These are phyloP conservation scores for Nephotettix cincticeps DNA, from an alignment of 1,140 invertebrate genomes.

Conservation along the genomic window DNA sequence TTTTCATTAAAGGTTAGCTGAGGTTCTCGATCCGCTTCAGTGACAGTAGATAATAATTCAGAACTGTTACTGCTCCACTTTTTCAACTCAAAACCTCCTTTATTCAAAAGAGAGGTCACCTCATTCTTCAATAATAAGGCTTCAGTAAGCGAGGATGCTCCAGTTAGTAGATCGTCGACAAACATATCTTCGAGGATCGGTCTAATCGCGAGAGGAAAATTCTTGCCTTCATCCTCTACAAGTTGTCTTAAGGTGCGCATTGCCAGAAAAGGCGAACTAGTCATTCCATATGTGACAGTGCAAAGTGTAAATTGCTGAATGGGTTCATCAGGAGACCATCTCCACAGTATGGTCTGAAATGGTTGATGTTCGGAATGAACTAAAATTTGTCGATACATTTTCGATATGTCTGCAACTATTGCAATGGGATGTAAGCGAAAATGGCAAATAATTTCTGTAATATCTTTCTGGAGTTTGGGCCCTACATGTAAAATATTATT, in stretches of 20 bases:
- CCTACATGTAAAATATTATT: slow-evolving; percentile 33
- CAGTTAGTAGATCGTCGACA: slow-evolving; percentile 29
- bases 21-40: not conserved
- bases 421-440: slow-evolving; percentile 34
- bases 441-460: slow-evolving; percentile 28
- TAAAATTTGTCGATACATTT: slow-evolving; percentile 37
- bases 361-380: slow-evolving; percentile 3
- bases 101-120: not conserved
- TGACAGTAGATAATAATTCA: not conserved
- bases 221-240: not conserved
- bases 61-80: slow-evolving; percentile 29
- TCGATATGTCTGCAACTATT: slow-evolving; percentile 35
- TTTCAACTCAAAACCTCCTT: slow-evolving; percentile 11
- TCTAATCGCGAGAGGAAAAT: not conserved
- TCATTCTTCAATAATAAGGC: not conserved
- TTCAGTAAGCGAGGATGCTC: not conserved
- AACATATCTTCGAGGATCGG: slow-evolving; percentile 23
- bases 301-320: slow-evolving; percentile 27
- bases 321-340: slow-evolving; percentile 3
- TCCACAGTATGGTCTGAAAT: slow-evolving; percentile 30
- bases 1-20: not conserved
- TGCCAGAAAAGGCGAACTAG: no score
- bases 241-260: slow-evolving; percentile 8
- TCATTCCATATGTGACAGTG: slow-evolving; percentile 25
- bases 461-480: slow-evolving; percentile 31